Percentiles rank a stretch among this genome's conserved stretches.
Conservation (phyloP, 2,888 invertebrate genomes). For the Chirona hameri region DNA sequence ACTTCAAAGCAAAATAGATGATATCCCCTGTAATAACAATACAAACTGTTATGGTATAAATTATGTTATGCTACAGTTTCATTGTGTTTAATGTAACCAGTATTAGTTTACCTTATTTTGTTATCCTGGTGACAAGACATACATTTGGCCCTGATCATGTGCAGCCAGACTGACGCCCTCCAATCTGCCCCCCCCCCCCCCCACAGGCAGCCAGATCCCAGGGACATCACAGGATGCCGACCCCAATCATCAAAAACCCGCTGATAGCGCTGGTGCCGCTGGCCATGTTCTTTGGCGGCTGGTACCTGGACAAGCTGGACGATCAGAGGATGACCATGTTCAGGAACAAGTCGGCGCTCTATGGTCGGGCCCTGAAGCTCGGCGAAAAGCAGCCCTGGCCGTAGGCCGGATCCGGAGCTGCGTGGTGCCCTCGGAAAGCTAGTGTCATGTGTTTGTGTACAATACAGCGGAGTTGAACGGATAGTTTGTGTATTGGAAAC, state of each 20-base stretch:
- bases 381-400: conserved; percentile 73
- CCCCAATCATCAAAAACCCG: neutral
- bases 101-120: too few species aligned
- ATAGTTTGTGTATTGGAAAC: neutral
- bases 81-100: too few species aligned
- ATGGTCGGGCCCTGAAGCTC: conserved; percentile 61
- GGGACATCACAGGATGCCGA: neutral
- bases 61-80: too few species aligned
- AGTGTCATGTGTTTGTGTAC: neutral
- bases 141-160: too few species aligned
- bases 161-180: too few species aligned
- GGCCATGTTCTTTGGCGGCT: conserved; percentile 35
- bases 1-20: too few species aligned
- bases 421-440: neutral
- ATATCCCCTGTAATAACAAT: too few species aligned
- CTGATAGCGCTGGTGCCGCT: conserved; percentile 32
- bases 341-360: conserved; percentile 75
- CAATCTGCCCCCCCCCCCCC: too few species aligned
- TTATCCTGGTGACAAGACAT: too few species aligned
- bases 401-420: conserved; percentile 40
- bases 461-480: neutral
- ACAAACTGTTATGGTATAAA: too few species aligned
- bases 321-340: conserved; percentile 66
- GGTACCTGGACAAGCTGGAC: conserved; percentile 63
- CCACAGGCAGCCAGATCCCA: too few species aligned